Evolutionary conservation across 2,888 invertebrate species (phyloP), one percentile per base, ranked within the genome.

Genomic region (Megaustenia siamemsis): DNA sequence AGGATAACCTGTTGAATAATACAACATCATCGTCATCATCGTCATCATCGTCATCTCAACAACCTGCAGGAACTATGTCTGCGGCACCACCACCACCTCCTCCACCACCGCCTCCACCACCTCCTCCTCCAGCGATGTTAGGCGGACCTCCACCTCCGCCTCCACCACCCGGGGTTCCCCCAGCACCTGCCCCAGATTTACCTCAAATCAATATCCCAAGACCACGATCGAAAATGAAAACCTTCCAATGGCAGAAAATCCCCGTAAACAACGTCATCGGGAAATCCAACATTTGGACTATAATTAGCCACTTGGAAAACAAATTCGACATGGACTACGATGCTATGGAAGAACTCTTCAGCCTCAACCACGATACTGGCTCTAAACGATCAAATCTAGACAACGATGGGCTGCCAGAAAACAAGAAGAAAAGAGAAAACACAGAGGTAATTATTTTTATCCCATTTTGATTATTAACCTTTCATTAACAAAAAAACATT

Each of bases 171-270:
- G 88, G 86, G 18, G 89, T 89, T 6, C 88, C 88, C 10, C 88
- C 90, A 56, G 89, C 89, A 15, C 86, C 90, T 0, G 56, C 80
- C n/a, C 77, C 88, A 80, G 87, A 86, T 78, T 90, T 93, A 85
- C 92, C 93, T 71, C 93, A 93, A 85, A 92, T 92, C 87, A 97
- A 97, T 92, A 98, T 97, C 8, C 99, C 99, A 0, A 96, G 96
- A 86, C 98, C 99, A 18, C 97, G 97, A 94, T 96, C 97, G 32
- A 98, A 98, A 94, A 98, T 99, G 98, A 97, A 98, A 95, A 98
- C 98, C 0, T 96, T 99, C 86, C 98, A 99, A 93, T 99, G 99
- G 99, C 98, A 97, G 93, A 99, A 98, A 94, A 98, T 99, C 92
- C 98, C 98, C 6, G 89, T 90, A 35, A 92, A 90, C 81, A 92